Percentiles rank a stretch among this genome's conserved stretches.
These are phyloP conservation scores for Sternarchorhynchus goeldii DNA, from an alignment of 2,797 vertebrate species.

Conservation along the genomic window DNA sequence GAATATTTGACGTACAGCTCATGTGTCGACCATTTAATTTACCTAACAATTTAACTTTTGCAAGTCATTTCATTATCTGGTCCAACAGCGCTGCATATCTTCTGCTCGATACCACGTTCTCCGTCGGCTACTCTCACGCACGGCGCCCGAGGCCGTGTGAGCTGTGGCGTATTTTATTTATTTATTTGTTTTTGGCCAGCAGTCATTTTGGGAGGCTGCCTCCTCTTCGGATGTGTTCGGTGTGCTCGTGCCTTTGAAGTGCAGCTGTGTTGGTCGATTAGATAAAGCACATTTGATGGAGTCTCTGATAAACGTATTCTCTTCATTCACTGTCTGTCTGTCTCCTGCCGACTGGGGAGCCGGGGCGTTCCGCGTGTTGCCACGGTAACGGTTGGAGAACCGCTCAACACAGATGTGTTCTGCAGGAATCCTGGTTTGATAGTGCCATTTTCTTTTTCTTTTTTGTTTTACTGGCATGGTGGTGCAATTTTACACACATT, in stretches of 20 bases:
- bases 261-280: slow-evolving; percentile 51
- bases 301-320: slow-evolving; percentile 61
- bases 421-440: slow-evolving; percentile 55
- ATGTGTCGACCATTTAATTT: no score
- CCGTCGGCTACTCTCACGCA: no score
- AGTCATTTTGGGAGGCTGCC: slow-evolving; percentile 18
- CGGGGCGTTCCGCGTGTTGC: slow-evolving; percentile 45
- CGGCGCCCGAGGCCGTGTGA: neutral
- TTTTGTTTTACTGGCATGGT: slow-evolving; percentile 16
- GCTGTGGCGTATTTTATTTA: slow-evolving; percentile 17
- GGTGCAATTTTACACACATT: slow-evolving; percentile 25
- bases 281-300: slow-evolving; percentile 60
- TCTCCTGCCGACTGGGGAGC: slow-evolving; percentile 35
- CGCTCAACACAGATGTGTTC: slow-evolving; percentile 40
- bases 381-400: slow-evolving; percentile 58
- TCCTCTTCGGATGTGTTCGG: slow-evolving; percentile 14
- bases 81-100: no score
- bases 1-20: no score
- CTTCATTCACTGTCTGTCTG: slow-evolving; percentile 57
- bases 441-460: slow-evolving; percentile 36
- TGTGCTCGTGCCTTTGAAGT: slow-evolving; percentile 42
- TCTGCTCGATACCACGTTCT: no score
- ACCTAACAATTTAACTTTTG: no score
- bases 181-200: neutral
- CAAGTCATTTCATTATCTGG: no score